These are phyloP conservation scores for Nannoperca australis DNA, from an alignment of 2,797 vertebrate species.

Conservation along the genomic window DNA sequence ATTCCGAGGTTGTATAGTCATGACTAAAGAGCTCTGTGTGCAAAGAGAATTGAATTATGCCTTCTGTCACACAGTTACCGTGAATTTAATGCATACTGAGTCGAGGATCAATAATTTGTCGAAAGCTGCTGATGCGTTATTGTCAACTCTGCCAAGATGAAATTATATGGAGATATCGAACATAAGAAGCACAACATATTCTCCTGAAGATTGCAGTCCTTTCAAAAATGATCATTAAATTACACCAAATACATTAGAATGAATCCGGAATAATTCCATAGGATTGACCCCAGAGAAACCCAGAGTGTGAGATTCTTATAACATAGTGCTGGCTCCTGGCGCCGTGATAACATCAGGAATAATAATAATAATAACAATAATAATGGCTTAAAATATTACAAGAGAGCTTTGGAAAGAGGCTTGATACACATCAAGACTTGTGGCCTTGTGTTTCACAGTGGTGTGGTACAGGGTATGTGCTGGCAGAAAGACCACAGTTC, in stretches of 20 bases:
- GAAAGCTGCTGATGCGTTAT: conserved; percentile 71
- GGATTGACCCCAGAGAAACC: conserved; percentile 29
- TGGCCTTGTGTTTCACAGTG: background rate
- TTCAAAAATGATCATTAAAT: conserved; percentile 57
- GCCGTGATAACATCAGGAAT: background rate
- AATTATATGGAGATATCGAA: conserved; percentile 54
- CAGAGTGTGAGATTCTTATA: conserved; percentile 18
- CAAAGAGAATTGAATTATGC: conserved; percentile 71
- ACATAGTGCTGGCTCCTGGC: background rate
- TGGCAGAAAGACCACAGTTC: conserved; percentile 7
- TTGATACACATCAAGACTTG: background rate
- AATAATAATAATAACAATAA: background rate
- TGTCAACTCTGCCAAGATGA: conserved; percentile 56
- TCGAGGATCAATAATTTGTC: conserved; percentile 73
- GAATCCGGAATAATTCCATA: conserved; percentile 45
- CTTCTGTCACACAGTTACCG: conserved; percentile 69
- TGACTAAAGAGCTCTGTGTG: conserved; percentile 64
- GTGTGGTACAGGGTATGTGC: background rate
- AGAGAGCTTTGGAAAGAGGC: background rate
- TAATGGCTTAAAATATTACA: background rate
- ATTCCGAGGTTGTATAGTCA: conserved; percentile 52
- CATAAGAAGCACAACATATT: conserved; percentile 35
- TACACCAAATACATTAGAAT: conserved; percentile 40
- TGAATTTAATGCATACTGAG: conserved; percentile 69
- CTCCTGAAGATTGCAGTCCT: conserved; percentile 42